phyloP scores from a whole-genome alignment of 2,113 vertebrate genomes.

The Apaloderma vittatum region DNA sequence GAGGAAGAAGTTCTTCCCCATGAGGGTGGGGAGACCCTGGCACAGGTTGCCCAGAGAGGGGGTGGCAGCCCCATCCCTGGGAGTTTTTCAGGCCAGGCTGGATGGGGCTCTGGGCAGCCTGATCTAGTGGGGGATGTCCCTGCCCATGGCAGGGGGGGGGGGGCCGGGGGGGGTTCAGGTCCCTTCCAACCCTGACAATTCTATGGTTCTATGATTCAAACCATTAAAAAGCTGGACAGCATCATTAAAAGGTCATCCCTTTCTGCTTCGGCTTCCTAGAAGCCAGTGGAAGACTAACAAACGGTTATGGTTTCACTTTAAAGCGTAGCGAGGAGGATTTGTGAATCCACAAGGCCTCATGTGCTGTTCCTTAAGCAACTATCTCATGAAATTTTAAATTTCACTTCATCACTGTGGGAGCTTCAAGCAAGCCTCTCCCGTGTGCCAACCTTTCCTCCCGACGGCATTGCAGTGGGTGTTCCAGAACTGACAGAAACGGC shows the following conservation, averaged over 20 bases:
- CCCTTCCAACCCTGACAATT: too few species aligned
- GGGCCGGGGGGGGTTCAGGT: too few species aligned
- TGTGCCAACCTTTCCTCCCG: conserved; percentile 2
- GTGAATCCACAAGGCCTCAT: conserved; percentile 78
- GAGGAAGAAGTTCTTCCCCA: too few species aligned
- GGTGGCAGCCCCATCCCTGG: too few species aligned
- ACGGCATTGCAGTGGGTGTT: background rate
- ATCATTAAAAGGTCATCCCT: conserved; percentile 70
- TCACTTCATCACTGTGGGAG: conserved; percentile 74
- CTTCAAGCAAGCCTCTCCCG: conserved; percentile 38
- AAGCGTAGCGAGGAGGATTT: conserved; percentile 67
- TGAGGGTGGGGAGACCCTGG: too few species aligned
- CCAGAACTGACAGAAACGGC: conserved; percentile 1
- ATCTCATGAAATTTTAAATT: conserved; percentile 80
- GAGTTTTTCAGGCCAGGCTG: too few species aligned
- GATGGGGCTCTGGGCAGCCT: too few species aligned
- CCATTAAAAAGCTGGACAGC: conserved; percentile 57
- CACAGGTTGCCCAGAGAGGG: too few species aligned
- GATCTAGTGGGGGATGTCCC: too few species aligned
- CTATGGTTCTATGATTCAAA: background rate
- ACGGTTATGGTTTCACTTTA: conserved; percentile 74
- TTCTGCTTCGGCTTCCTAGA: conserved; percentile 48
- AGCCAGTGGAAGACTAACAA: conserved; percentile 53
- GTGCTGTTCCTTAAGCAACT: conserved; percentile 80
- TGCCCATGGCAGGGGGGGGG: too few species aligned